A percentile compares a stretch with the other conserved stretches of the same genome.
Evolutionary conservation across 2,797 vertebrate genomes (phyloP).

Genomic region (Sylvia borin): DNA sequence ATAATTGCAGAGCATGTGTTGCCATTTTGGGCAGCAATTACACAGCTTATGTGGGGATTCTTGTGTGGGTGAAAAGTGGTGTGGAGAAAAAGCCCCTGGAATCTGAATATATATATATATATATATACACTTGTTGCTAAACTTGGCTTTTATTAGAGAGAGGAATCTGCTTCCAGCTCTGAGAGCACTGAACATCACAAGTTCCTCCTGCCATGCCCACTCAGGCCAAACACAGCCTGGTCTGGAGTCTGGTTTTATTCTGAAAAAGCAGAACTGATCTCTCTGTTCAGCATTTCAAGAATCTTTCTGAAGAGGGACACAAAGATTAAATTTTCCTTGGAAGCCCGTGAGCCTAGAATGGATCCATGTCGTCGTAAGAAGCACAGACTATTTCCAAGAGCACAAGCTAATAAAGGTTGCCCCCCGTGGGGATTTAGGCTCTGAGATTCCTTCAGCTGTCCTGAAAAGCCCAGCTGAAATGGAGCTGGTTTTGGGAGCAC

Average conservation of each 20-base stretch:
- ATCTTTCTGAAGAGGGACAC: background rate
- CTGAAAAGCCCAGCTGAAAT: background rate
- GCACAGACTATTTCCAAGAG: background rate
- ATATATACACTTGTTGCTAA: background rate
- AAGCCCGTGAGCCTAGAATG: background rate
- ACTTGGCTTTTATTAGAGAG: background rate
- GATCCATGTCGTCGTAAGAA: rapidly evolving
- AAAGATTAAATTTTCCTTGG: background rate
- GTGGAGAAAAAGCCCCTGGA: background rate
- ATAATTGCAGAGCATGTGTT: slow-evolving; percentile 62
- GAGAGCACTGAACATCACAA: background rate
- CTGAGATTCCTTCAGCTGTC: background rate
- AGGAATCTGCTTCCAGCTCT: background rate
- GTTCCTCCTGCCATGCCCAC: background rate
- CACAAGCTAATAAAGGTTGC: background rate
- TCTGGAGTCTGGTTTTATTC: background rate
- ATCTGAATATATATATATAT: background rate
- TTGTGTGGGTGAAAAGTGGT: background rate
- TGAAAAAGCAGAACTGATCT: background rate
- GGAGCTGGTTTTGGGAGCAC: background rate
- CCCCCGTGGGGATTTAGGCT: background rate
- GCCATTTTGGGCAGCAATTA: slow-evolving; percentile 59
- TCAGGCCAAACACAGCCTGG: background rate
- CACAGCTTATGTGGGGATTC: background rate
- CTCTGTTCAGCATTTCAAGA: background rate